phyloP scores from a whole-genome alignment of 2,888 invertebrate species.

The Papilio elwesi region DNA sequence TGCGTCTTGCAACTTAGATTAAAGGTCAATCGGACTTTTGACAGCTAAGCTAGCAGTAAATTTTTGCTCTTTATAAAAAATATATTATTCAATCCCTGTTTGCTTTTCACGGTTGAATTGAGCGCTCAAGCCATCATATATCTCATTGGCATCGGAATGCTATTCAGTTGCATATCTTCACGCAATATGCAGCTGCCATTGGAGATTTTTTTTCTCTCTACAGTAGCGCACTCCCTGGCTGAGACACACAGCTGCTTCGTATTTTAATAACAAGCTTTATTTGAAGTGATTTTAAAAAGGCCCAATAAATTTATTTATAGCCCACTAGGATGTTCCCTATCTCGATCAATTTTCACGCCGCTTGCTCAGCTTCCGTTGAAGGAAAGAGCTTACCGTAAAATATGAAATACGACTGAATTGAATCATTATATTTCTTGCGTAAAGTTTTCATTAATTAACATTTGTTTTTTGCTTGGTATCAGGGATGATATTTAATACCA shows the following conservation, averaged over 20 bases:
- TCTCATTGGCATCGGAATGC: slow-evolving; percentile 46
- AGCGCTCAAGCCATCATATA: slow-evolving; percentile 49
- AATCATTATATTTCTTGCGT: slow-evolving; percentile 10
- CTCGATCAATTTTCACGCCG: slow-evolving; percentile 47
- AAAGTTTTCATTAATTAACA: neutral
- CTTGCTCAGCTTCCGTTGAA: slow-evolving; percentile 24
- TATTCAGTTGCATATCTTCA: slow-evolving; percentile 52
- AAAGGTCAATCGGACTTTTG: no score
- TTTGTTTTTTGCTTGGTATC: neutral
- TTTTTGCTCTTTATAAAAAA: neutral
- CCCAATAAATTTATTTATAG: slow-evolving; percentile 56
- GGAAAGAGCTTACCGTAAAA: neutral
- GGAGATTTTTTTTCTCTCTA: slow-evolving; percentile 54
- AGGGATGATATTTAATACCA: neutral
- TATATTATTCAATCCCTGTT: slow-evolving; percentile 11
- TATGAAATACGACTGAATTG: slow-evolving; percentile 15
- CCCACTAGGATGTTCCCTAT: slow-evolving; percentile 53
- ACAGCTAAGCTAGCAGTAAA: no score
- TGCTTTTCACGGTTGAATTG: slow-evolving; percentile 50
- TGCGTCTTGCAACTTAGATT: no score
- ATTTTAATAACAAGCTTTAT: slow-evolving; percentile 52
- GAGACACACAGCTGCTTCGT: slow-evolving; percentile 68
- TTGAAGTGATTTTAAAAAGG: slow-evolving; percentile 55
- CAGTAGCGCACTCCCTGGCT: slow-evolving; percentile 59
- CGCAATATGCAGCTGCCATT: slow-evolving; percentile 53